Base-by-base conservation (phyloP, 2,888 invertebrate genomes). In the Agrochola lota region DNA sequence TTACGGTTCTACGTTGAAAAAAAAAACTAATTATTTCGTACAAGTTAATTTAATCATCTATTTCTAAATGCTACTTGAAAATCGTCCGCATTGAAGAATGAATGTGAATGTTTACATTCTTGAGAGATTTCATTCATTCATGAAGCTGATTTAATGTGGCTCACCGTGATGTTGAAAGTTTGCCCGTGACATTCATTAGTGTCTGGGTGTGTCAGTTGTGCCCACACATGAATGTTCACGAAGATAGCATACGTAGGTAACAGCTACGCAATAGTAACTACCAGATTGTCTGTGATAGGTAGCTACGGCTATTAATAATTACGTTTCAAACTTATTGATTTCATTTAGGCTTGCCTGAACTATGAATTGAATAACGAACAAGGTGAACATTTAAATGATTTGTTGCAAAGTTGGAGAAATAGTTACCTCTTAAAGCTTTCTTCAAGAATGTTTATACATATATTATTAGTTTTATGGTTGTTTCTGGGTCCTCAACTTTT, bases 101-200 rank as follows among this genome's bases (percentile, higher is more conserved):
- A 49, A 43, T 43, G 49, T n/a, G 55, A 49, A 55, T 77, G 46
- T 68, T 77, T 77, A 78, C 70, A 70, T 78, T 64, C 15, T 40
- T n/a, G 1, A 49, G 23, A 20, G 40, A 40, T 69, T 77, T 79
- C 52, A 40, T 60, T 79, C 55, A 79, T 79, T 79, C 78, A 55
- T 40, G 35, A 71, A 78, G 23, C 35, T 66, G 17, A 43, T 55
- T 71, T n/a, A 30, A 35, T 68, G 35, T 55, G 52, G n/a, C 46
- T 55, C 8, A 30, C 57, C 20, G 43, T 71, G 12, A 20, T 15
- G 30, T 59, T 49, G 43, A 43, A 46, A 52, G 35, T 55, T 60
- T 78, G 52, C 23, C 23, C 43, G 12, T 71, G 60, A 35, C 43
- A 60, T 71, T 78, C 17, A 71, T 78, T 35, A 43, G 52, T 59